A percentile compares a stretch with the other conserved stretches of the same genome.
Evolutionary conservation across 1,140 invertebrate species (phyloP).

Genomic region (Plodia interpunctella): DNA sequence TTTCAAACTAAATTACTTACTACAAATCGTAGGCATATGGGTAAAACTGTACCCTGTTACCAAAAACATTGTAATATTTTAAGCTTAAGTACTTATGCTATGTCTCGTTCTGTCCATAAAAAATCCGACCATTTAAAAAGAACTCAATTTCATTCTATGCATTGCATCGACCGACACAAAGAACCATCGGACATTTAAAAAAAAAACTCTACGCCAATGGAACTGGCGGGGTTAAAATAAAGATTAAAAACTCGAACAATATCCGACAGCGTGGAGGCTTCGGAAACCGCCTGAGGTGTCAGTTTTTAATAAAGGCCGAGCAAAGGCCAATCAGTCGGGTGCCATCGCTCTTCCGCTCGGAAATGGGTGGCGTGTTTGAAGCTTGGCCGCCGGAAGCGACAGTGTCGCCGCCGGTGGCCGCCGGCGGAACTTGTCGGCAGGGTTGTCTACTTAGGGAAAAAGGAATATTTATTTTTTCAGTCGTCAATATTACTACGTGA

Average conservation of each 20-base stretch:
- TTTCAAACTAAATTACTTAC: too few relatives aligned
- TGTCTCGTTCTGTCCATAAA: too few relatives aligned
- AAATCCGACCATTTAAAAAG: too few relatives aligned
- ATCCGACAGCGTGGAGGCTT: not conserved
- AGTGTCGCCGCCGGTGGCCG: conserved; percentile 12
- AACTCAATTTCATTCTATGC: too few relatives aligned
- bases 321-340: conserved; percentile 53
- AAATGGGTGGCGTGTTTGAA: conserved; percentile 25
- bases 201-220: too few relatives aligned
- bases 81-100: too few relatives aligned
- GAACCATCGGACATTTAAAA: too few relatives aligned
- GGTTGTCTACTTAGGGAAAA: conserved; percentile 7
- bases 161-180: too few relatives aligned
- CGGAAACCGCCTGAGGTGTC: conserved; percentile 54
- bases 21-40: too few relatives aligned
- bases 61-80: too few relatives aligned
- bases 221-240: not conserved
- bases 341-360: conserved; percentile 26
- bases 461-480: not conserved
- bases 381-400: conserved; percentile 17
- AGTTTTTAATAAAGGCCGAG: conserved; percentile 60
- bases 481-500: too few relatives aligned
- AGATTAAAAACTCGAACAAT: conserved; percentile 3
- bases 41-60: too few relatives aligned
- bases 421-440: conserved; percentile 11